Conservation (phyloP, 2,888 invertebrate genomes). For the Eupithecia vulgata region DNA sequence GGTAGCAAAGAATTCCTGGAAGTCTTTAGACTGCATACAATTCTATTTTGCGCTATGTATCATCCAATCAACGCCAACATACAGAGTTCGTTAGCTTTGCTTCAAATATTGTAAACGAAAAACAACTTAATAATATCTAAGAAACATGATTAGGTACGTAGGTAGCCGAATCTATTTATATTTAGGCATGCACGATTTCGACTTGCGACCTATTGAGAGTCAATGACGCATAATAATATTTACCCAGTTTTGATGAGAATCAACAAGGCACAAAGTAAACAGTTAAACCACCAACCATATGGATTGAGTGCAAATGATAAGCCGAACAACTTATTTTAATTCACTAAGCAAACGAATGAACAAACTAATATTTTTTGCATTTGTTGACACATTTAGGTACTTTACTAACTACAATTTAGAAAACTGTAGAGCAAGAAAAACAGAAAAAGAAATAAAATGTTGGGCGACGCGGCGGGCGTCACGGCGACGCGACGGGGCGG, state of each 20-base stretch:
- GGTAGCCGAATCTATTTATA: neutral
- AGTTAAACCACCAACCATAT: neutral
- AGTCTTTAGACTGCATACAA: constrained; percentile 43
- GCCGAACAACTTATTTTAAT: constrained; percentile 4
- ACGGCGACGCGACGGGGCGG: too few relatives aligned
- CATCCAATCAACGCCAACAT: constrained; percentile 47
- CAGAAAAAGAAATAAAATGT: neutral
- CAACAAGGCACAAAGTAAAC: neutral
- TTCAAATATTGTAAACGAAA: constrained; percentile 34
- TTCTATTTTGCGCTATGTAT: constrained; percentile 47
- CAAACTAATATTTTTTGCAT: neutral
- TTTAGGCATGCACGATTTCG: constrained; percentile 30
- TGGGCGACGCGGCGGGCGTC: neutral
- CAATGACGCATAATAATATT: constrained; percentile 30
- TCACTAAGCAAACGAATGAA: neutral
- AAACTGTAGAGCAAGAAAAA: neutral
- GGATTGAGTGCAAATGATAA: constrained; percentile 10
- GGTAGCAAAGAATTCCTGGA: constrained; percentile 41
- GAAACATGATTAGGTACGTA: neutral
- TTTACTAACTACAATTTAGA: neutral
- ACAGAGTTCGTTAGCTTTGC: constrained; percentile 44
- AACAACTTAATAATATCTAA: constrained; percentile 29
- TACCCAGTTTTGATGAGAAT: constrained; percentile 15
- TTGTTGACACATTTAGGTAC: constrained; percentile 3
- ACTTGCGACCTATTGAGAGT: constrained; percentile 26